Percentiles rank a stretch among this genome's conserved stretches.
Conservation (phyloP, 2,797 vertebrate species). For the Iguana delicatissima region DNA sequence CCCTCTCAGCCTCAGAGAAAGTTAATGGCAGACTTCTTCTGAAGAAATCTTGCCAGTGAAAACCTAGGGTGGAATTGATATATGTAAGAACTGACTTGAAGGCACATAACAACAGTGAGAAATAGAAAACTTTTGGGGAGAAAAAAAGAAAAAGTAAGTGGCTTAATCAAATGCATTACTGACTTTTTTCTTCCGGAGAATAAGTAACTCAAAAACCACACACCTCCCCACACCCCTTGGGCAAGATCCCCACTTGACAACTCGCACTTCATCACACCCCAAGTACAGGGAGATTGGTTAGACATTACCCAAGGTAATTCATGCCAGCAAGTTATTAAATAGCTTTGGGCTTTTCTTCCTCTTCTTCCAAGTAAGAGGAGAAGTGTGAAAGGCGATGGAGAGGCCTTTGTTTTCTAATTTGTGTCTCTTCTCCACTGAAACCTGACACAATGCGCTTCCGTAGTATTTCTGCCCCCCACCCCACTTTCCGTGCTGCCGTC, state of each 20-base stretch:
- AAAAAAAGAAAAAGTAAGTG: too few relatives aligned
- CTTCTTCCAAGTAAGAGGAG: slow-evolving; percentile 52
- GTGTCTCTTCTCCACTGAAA: slow-evolving; percentile 80
- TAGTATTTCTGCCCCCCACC: slow-evolving; percentile 31
- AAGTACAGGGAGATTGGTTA: neutral
- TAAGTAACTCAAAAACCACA: neutral
- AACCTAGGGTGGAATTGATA: too few relatives aligned
- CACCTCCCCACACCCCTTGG: neutral
- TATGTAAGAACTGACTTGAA: too few relatives aligned
- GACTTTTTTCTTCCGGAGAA: neutral
- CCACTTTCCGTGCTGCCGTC: slow-evolving; percentile 78
- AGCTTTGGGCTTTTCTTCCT: slow-evolving; percentile 34
- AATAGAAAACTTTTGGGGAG: neutral
- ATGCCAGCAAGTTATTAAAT: slow-evolving; percentile 44
- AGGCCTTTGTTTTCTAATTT: slow-evolving; percentile 75
- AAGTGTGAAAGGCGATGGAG: slow-evolving; percentile 58
- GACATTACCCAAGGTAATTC: slow-evolving; percentile 14
- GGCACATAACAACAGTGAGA: neutral
- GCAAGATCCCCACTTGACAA: neutral
- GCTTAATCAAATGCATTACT: neutral
- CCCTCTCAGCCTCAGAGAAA: too few relatives aligned
- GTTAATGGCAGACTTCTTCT: too few relatives aligned
- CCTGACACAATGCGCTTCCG: slow-evolving; percentile 77
- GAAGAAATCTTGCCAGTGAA: too few relatives aligned
- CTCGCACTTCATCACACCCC: neutral